Conservation (phyloP, 2,888 invertebrate genomes). For the Oeneis ivallda region DNA sequence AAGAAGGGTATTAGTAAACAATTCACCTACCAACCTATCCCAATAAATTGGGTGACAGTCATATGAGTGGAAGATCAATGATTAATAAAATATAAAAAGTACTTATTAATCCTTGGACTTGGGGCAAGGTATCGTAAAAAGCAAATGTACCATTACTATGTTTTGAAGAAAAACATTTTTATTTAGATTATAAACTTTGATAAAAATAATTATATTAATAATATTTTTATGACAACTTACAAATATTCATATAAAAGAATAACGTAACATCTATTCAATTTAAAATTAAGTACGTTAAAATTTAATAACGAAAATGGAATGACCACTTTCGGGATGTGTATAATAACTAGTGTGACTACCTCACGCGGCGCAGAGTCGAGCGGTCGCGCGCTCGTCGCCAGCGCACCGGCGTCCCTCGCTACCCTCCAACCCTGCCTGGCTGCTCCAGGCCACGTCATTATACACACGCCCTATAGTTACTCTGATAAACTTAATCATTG, state of each 20-base stretch:
- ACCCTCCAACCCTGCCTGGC: not conserved
- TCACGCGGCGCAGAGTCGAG: constrained; percentile 49
- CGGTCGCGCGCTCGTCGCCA: constrained; percentile 39
- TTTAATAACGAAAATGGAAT: constrained; percentile 77
- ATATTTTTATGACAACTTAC: constrained; percentile 82
- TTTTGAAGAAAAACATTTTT: constrained; percentile 82
- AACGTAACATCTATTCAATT: constrained; percentile 81
- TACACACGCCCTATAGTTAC: constrained; percentile 45
- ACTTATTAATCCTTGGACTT: not conserved
- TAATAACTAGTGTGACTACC: constrained; percentile 77
- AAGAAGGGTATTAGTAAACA: too few species aligned
- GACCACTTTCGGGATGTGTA: constrained; percentile 76
- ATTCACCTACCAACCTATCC: too few species aligned
- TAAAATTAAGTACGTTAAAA: constrained; percentile 75
- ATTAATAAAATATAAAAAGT: too few species aligned
- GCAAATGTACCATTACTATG: constrained; percentile 57
- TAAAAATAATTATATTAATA: constrained; percentile 83
- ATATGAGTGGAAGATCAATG: too few species aligned
- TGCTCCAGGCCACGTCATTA: constrained; percentile 35
- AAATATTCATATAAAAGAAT: constrained; percentile 81
- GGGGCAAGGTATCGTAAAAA: constrained; percentile 4
- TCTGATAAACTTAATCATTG: constrained; percentile 59
- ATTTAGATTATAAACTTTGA: constrained; percentile 83
- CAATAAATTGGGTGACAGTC: too few species aligned
- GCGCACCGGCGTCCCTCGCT: constrained; percentile 30